Conservation (phyloP, 2,888 invertebrate species). For the Tribolium freemani region DNA sequence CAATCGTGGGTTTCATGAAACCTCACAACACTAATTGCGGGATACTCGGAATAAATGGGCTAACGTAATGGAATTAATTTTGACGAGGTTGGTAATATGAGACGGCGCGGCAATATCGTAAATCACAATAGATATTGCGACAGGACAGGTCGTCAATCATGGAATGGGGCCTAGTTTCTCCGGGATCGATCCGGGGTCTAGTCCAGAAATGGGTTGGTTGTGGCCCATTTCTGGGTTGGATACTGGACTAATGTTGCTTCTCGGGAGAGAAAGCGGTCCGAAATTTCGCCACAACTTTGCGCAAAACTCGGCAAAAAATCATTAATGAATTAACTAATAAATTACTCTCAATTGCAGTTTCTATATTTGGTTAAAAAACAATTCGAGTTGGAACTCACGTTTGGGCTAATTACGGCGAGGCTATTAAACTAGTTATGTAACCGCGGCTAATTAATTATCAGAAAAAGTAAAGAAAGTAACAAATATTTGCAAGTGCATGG, state of each 20-base stretch:
- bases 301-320: constrained; percentile 30
- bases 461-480: constrained; percentile 51
- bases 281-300: constrained; percentile 40
- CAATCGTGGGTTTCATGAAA: too few relatives aligned
- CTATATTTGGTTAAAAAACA: constrained; percentile 50
- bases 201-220: background rate
- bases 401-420: constrained; percentile 54
- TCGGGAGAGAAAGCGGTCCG: constrained; percentile 37
- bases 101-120: constrained; percentile 20
- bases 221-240: constrained; percentile 19
- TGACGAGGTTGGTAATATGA: constrained; percentile 18
- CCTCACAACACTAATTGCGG: background rate
- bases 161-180: constrained; percentile 19
- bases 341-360: constrained; percentile 35
- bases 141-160: constrained; percentile 27
- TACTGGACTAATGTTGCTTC: constrained; percentile 3
- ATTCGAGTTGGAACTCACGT: constrained; percentile 57
- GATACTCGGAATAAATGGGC: background rate
- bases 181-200: constrained; percentile 4
- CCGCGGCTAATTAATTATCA: constrained; percentile 54
- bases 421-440: constrained; percentile 56
- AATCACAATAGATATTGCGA: constrained; percentile 34
- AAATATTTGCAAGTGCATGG: constrained; percentile 34
- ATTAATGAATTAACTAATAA: constrained; percentile 38
- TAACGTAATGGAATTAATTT: constrained; percentile 22